A percentile compares a stretch with the other conserved stretches of the same genome.
Conservation (phyloP, 2,797 vertebrate species). For the Spheniscus humboldti region DNA sequence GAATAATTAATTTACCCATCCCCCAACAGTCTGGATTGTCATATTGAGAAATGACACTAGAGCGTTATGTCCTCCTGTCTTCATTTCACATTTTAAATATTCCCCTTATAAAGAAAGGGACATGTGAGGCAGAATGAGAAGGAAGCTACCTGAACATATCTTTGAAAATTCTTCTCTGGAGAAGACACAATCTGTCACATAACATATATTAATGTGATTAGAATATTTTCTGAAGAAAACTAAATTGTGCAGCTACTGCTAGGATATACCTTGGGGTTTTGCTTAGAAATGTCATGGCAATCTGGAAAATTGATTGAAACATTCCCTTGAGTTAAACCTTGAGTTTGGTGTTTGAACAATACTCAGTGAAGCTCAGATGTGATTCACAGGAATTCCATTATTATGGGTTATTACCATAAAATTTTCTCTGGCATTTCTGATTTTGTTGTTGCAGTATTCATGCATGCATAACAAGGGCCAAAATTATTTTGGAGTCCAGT, state of each 20-base stretch:
- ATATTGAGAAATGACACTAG: background rate
- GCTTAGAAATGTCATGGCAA: slow-evolving; percentile 16
- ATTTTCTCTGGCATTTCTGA: background rate
- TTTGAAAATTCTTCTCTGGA: background rate
- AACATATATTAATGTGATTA: slow-evolving; percentile 9
- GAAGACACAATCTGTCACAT: slow-evolving; percentile 7
- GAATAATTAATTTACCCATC: background rate
- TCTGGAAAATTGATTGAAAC: slow-evolving; percentile 14
- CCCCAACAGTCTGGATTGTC: background rate
- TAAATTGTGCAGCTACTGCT: background rate
- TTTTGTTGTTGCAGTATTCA: background rate
- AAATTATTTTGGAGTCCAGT: background rate
- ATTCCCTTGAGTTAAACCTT: background rate
- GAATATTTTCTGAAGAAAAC: slow-evolving; percentile 20
- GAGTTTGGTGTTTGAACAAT: background rate
- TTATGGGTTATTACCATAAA: background rate
- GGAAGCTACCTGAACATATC: background rate
- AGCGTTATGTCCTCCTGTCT: background rate
- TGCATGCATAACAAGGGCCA: background rate
- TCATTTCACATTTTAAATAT: background rate
- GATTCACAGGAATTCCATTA: background rate
- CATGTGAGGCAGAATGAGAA: background rate
- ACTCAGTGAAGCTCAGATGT: background rate
- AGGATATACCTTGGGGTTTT: background rate
- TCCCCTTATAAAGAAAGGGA: background rate